Base-by-base conservation (phyloP, 2,797 vertebrate genomes). In the Poecilia gillii region DNA sequence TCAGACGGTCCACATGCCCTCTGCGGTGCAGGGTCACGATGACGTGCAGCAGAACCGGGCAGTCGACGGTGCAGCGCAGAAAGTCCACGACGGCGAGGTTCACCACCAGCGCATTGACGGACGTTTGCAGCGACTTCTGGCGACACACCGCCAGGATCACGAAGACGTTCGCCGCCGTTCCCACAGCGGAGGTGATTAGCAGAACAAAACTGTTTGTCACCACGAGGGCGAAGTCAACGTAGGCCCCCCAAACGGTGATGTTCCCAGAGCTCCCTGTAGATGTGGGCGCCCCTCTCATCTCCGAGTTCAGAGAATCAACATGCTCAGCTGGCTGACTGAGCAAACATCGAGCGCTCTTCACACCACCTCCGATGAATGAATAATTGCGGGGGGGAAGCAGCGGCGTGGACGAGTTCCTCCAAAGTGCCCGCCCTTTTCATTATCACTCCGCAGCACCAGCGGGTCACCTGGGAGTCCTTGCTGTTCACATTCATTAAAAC, bases 21-120 rank as follows among this genome's bases (percentile, higher is more conserved):
- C 79, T 53, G 4, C 18, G 82, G 45, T 91, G 62, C 28, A 81
- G 88, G 0, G 79, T 80, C n/a, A 93, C 16, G 39, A 92, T 72
- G 0, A 96, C 89, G 57, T 62, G 47, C 0, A 96, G 45, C 2
- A 97, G 94, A 45, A 96, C 59, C 2, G 96, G 96, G 47, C 95
- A 96, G 85, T 96, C 96, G 0, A 94, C 73, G 0, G 82, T 76
- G 57, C 95, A 96, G 0, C 95, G 85, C 66, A 96, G 78, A 12
- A 89, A 73, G 86, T 96, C 96, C 3, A 93, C 83, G 0, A 95
- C 75, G 0, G 96, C 96, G 0, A 97, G 95, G 62, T 95, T 96
- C 55, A 96, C 95, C 89, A 96, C 89, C 20, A 96, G 91, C 0
- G 94, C 96, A 0, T 96, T 96, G 28, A 92, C 95, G 13, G 90